Base-by-base conservation (phyloP, 64 coral and sea anemone species). In the Acropora yongei region DNA sequence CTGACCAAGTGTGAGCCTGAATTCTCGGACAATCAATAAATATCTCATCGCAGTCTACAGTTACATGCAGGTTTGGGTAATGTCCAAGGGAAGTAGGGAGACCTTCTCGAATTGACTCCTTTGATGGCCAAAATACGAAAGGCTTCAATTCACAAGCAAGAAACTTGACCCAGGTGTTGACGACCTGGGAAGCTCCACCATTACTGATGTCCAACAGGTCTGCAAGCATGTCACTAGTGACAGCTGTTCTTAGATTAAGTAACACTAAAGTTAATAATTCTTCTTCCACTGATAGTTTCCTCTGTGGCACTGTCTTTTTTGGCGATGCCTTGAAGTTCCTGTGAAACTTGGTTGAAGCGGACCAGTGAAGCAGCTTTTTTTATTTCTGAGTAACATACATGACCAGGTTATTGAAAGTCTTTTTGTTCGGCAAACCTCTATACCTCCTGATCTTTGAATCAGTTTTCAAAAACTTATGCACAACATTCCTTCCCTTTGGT, bases 271-370 rank as follows among this genome's bases (percentile, higher is more conserved):
- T 60, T 13, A 95, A 30, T 30, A 95, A 30, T 30, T 95, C 76
- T 42, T 91, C 89, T 67, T 95, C 91, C 13, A 91, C 67, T 55
- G 89, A 74, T 10, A 92, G 69, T 69, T 95, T 95, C 68, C 94
- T 44, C 47, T 88, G 61, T 47, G 41, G 76, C 57, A 83, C 89
- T 60, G 82, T 68, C 39, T 95, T 91, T 47, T 84, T 84, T 47
- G 80, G 78, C 1, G 88, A 57, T 65, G 78, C 18, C 42, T 84
- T 87, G 14, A 87, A 79, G 17, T 86, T n/a, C 11, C 78, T 75
- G 9, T 61, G 41, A 41, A 58, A 2, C 69, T 93, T 87, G 44
- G 83, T 86, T 71, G 61, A 87, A 79, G 87, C 91, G 68, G 41
- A 8, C 91, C 74, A 93, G 75, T 93, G 87, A 12, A 83, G 77